These are phyloP conservation scores for Dinoponera quadriceps DNA, from an alignment of 1,140 invertebrate genomes.

Conservation along the genomic window DNA sequence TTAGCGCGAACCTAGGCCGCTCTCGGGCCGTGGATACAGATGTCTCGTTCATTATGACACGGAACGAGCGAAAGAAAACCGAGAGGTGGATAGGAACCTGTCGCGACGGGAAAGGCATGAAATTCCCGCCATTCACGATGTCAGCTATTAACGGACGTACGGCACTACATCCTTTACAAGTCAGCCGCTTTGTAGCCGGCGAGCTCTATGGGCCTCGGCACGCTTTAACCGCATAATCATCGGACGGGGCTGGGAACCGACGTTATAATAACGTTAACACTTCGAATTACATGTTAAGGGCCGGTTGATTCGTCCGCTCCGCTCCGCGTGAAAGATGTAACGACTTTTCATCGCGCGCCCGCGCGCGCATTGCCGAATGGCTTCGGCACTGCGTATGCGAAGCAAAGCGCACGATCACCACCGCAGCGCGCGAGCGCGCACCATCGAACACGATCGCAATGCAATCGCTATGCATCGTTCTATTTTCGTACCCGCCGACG, in stretches of 20 bases:
- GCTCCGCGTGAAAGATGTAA: constrained; percentile 60
- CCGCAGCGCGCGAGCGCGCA: not conserved
- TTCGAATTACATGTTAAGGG: constrained; percentile 74
- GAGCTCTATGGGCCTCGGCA: constrained; percentile 67
- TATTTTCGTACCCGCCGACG: constrained; percentile 39
- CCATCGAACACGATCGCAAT: constrained; percentile 46
- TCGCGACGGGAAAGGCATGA: constrained; percentile 75
- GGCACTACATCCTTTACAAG: constrained; percentile 75
- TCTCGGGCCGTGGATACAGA: constrained; percentile 69
- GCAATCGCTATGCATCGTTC: constrained; percentile 46
- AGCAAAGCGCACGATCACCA: constrained; percentile 55
- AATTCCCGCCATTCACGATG: constrained; percentile 76
- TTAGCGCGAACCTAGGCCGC: constrained; percentile 61
- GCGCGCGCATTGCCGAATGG: constrained; percentile 48
- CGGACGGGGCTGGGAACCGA: constrained; percentile 68
- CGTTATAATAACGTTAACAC: constrained; percentile 75
- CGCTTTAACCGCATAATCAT: constrained; percentile 75
- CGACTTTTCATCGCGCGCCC: constrained; percentile 65
- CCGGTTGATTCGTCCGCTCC: constrained; percentile 62
- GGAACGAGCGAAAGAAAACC: constrained; percentile 73
- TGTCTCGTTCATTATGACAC: constrained; percentile 75
- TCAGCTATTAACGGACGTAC: constrained; percentile 76
- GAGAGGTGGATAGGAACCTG: constrained; percentile 71
- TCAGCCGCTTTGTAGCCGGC: constrained; percentile 74
- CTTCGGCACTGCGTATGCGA: constrained; percentile 12